Evolutionary conservation across 2,113 vertebrate genomes (phyloP), one percentile per base, ranked within the genome.

Genomic region (Corydoras maculifer): DNA sequence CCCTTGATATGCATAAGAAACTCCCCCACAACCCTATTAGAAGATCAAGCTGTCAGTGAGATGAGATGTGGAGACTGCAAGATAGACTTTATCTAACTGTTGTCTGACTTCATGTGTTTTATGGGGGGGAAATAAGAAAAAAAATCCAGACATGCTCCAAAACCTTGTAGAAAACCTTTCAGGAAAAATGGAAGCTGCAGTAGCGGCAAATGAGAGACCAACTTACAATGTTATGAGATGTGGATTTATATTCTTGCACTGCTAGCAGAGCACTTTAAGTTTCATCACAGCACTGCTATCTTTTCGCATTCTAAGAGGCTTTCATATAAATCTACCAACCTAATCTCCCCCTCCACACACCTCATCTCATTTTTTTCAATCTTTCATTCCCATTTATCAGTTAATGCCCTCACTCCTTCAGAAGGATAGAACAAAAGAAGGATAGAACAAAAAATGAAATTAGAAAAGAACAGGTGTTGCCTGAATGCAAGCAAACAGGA

Each of bases 261-360:
- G 49, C 55, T 61, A n/a, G 57, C 49, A 67, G 18, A 4, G 13
- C 14, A 12, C 61, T 63, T 55, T 15, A 61, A 59, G 49, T 14
- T 31, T 5, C 32, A 2, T 58, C 50, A 48, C 43, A 74, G 14
- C 61, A 18, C 75, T 77, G 68, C 61, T 71, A 74, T 79, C 72
- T 77, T 74, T 79, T 77, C 74, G 78, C 75, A 79, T 75, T 68
- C 55, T 79, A 65, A 77, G 76, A 74, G 69, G 72, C 58, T 61
- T 62, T 65, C 8, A 0, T 43, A 43, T 8, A 43, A 43, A 43
- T 43, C 35, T 2, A 43, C 12, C 53, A 35, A 57, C 35, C 70
- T 14, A 35, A 4, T 25, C 18, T 54, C 31, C 62, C 49, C 25
- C 15, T 58, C 82, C 14, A n/a, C 54, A n/a, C 54, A 30, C 31